Evolutionary conservation across 2,113 vertebrate genomes (phyloP).

Genomic region (Anguilla rostrata): DNA sequence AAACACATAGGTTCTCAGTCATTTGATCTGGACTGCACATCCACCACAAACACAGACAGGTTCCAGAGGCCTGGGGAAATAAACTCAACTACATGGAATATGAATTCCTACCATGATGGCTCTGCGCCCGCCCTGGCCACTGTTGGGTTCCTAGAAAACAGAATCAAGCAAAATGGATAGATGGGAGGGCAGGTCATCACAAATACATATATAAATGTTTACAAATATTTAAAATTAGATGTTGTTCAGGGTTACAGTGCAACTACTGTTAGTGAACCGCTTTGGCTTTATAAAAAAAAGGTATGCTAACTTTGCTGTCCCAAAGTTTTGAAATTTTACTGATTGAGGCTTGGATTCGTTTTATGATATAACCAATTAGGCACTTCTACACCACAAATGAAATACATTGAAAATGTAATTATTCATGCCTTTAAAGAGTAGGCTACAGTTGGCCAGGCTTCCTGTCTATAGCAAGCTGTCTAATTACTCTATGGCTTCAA

Average conservation of each 20-base stretch:
- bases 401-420: neutral
- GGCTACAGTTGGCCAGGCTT: neutral
- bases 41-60: slow-evolving; percentile 58
- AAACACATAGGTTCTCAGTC: slow-evolving; percentile 31
- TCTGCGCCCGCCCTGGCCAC: slow-evolving; percentile 74
- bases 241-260: slow-evolving; percentile 4
- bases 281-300: neutral
- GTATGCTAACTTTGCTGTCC: neutral
- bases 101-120: slow-evolving; percentile 77
- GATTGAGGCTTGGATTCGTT: neutral
- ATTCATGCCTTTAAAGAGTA: neutral
- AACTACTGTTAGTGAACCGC: neutral
- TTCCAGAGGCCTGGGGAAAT: slow-evolving; percentile 31
- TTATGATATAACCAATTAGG: neutral
- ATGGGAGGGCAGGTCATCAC: slow-evolving; percentile 34
- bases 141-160: slow-evolving; percentile 78
- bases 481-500: neutral
- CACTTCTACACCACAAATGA: neutral
- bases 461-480: neutral
- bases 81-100: slow-evolving; percentile 63
- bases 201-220: slow-evolving; percentile 8
- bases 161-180: slow-evolving; percentile 58
- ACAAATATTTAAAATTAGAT: slow-evolving; percentile 7
- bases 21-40: slow-evolving; percentile 35
- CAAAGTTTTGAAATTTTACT: too few species aligned